phyloP scores from a whole-genome alignment of 2,113 vertebrate species.

The Rana temporaria region DNA sequence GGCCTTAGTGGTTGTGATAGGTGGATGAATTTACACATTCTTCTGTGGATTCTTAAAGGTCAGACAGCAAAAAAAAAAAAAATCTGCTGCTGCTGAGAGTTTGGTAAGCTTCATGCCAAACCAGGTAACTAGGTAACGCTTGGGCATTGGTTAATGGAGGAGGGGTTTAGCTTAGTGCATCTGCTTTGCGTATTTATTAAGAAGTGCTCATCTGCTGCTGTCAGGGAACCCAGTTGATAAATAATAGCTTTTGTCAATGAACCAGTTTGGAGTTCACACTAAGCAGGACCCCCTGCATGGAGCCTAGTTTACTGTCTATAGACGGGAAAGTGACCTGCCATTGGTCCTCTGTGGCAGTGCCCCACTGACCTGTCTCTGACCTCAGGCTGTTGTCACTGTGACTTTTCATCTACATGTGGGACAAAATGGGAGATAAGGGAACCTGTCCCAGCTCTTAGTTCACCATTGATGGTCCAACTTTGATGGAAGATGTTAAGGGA shows the following conservation, averaged over 20 bases:
- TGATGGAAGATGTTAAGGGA: neutral
- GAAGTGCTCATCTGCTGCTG: slow-evolving; percentile 60
- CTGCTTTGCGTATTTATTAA: neutral
- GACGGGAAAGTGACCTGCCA: neutral
- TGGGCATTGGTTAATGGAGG: no score
- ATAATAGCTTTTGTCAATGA: slow-evolving; percentile 62
- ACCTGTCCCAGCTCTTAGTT: rapidly evolving
- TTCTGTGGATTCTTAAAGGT: no score
- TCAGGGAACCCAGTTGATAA: slow-evolving; percentile 47
- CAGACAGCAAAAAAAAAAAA: no score
- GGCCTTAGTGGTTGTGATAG: no score
- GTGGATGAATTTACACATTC: no score
- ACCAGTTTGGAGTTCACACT: slow-evolving; percentile 30
- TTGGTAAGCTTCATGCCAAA: no score
- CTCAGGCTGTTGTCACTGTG: neutral
- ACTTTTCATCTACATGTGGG: slow-evolving; percentile 14
- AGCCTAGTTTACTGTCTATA: slow-evolving; percentile 56
- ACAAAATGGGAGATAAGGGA: neutral
- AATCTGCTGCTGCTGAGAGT: no score
- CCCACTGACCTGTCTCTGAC: slow-evolving; percentile 62
- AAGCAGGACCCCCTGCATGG: slow-evolving; percentile 55
- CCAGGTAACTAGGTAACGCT: no score
- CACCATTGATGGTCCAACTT: neutral
- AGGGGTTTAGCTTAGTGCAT: neutral
- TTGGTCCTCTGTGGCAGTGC: neutral